Evolutionary conservation across 2,888 invertebrate genomes (phyloP).

Genomic region (Lithophane leautieri): DNA sequence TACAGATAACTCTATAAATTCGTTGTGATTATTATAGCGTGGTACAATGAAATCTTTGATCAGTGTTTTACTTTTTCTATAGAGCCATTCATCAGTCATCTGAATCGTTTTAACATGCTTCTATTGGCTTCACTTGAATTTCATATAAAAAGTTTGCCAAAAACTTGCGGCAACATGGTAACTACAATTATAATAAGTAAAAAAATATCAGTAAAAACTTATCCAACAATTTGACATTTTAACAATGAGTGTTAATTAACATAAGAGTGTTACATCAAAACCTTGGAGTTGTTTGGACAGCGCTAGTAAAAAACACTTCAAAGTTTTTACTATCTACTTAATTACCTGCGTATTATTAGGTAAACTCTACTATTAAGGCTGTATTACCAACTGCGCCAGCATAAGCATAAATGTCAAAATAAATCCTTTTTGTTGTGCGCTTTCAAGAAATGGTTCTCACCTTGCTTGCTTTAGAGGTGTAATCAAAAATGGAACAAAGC

Average conservation of each 20-base stretch:
- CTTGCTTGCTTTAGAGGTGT: constrained; percentile 44
- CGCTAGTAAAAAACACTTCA: constrained; percentile 41
- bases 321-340: constrained; percentile 54
- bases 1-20: constrained; percentile 53
- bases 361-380: constrained; percentile 49
- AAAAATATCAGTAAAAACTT: constrained; percentile 35
- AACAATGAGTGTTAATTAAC: constrained; percentile 32
- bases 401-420: constrained; percentile 60
- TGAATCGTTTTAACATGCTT: constrained; percentile 8
- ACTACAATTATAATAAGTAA: neutral
- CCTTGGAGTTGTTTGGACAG: constrained; percentile 55
- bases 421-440: constrained; percentile 47
- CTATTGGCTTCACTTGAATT: constrained; percentile 6
- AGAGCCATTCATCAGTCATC: constrained; percentile 19
- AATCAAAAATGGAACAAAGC: constrained; percentile 66
- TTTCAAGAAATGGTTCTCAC: constrained; percentile 53
- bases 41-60: constrained; percentile 39
- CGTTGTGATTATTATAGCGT: constrained; percentile 33
- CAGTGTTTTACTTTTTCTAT: constrained; percentile 19
- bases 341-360: constrained; percentile 55
- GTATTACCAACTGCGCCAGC: constrained; percentile 26
- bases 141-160: constrained; percentile 9
- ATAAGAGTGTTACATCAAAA: constrained; percentile 43
- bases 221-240: constrained; percentile 19
- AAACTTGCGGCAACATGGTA: neutral